Conservation (phyloP, 2,113 vertebrate species). For the Oxyruncus cristatus region DNA sequence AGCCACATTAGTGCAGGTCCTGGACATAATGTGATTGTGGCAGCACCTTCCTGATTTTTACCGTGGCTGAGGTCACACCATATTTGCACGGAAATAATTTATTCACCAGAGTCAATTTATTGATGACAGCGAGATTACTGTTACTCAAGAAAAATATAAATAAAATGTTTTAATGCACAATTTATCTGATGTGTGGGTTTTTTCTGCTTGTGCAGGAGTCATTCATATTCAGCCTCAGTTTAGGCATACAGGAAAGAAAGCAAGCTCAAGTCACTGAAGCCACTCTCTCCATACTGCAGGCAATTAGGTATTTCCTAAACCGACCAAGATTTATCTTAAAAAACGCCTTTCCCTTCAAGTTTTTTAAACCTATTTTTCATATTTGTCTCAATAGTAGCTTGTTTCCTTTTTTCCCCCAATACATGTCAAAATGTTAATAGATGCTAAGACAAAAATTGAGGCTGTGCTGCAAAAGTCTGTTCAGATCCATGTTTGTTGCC, state of each 20-base stretch:
- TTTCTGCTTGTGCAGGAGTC: neutral
- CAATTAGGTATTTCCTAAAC: neutral
- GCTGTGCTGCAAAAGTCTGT: neutral
- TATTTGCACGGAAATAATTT: neutral
- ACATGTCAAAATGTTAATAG: neutral
- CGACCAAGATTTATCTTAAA: neutral
- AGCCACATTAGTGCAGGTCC: neutral
- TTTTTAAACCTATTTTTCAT: neutral
- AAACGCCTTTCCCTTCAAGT: neutral
- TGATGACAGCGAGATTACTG: neutral
- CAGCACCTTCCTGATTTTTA: neutral
- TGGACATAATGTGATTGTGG: neutral
- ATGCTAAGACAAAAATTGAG: neutral
- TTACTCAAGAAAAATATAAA: neutral
- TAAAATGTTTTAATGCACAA: accelerated
- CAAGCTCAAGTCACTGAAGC: neutral
- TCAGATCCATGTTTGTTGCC: neutral
- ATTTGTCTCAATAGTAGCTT: neutral
- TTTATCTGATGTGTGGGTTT: neutral
- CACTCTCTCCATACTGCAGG: neutral
- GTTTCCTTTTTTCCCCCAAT: neutral
- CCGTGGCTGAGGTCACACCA: neutral
- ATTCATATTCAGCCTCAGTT: neutral
- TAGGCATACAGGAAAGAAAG: neutral
- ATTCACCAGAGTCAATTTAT: neutral